These are phyloP conservation scores for Grapholita molesta DNA, from an alignment of 1,140 invertebrate species.

Conservation along the genomic window DNA sequence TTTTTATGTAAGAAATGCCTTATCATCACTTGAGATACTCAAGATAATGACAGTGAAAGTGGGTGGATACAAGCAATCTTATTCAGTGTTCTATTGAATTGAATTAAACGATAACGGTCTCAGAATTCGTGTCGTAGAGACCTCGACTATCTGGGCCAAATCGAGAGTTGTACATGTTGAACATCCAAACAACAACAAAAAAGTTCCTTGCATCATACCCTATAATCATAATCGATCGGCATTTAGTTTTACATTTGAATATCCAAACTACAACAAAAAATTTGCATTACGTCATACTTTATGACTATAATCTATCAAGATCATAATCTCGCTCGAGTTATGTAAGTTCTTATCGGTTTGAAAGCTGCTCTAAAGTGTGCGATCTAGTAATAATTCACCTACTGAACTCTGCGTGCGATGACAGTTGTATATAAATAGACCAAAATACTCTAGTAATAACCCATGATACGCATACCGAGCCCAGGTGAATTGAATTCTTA, in stretches of 20 bases:
- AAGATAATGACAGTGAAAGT: slow-evolving; percentile 37
- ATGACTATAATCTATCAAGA: slow-evolving; percentile 70
- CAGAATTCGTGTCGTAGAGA: slow-evolving; percentile 31
- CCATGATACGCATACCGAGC: background rate
- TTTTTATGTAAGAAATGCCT: background rate
- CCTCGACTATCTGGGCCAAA: slow-evolving; percentile 40
- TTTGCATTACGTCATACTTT: slow-evolving; percentile 52
- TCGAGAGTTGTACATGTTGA: slow-evolving; percentile 40
- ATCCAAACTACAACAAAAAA: slow-evolving; percentile 32
- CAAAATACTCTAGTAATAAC: slow-evolving; percentile 8
- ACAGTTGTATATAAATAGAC: slow-evolving; percentile 6
- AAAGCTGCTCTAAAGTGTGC: slow-evolving; percentile 39
- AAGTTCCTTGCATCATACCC: slow-evolving; percentile 52
- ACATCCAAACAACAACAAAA: slow-evolving; percentile 32
- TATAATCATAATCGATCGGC: slow-evolving; percentile 69
- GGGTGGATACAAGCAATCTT: slow-evolving; percentile 23
- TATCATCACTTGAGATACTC: slow-evolving; percentile 1
- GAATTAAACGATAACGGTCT: slow-evolving; percentile 42
- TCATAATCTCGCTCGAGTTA: slow-evolving; percentile 50
- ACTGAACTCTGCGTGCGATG: background rate
- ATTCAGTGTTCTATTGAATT: slow-evolving; percentile 39
- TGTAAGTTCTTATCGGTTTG: slow-evolving; percentile 50
- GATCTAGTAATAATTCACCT: slow-evolving; percentile 4
- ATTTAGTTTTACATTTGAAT: slow-evolving; percentile 27
- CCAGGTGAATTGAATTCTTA: background rate